Evolutionary conservation across 2,113 vertebrate genomes (phyloP).

Genomic region (Cyrtonyx montezumae): DNA sequence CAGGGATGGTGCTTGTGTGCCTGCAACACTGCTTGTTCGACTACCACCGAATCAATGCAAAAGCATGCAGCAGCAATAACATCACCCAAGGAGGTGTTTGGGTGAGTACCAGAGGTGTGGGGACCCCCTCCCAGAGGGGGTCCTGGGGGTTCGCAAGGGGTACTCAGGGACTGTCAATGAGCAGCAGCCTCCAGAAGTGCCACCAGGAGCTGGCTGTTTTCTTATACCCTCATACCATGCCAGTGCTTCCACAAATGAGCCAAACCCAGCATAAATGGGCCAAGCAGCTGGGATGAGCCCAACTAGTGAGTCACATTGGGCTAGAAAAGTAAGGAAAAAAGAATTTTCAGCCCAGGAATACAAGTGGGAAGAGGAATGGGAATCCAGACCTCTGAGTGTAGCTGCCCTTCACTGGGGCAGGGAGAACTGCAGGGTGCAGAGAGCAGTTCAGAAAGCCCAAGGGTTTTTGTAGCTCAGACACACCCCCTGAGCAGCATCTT

Average conservation of each 20-base stretch:
- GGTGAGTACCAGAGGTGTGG: background rate
- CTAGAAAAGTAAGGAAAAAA: background rate
- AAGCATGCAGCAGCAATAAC: background rate
- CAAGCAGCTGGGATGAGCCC: background rate
- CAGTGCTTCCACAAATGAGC: background rate
- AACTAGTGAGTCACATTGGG: background rate
- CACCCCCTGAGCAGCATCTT: background rate
- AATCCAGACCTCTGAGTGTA: background rate
- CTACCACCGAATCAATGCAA: background rate
- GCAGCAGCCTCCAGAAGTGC: background rate
- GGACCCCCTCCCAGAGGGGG: background rate
- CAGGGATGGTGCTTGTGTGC: background rate
- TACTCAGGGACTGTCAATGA: background rate
- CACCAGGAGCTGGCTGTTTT: background rate
- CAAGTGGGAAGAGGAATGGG: background rate
- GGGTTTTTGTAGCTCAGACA: background rate
- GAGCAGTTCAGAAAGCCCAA: background rate
- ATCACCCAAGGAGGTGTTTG: background rate
- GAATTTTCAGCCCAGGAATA: background rate
- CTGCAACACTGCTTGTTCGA: background rate
- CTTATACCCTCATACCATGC: background rate
- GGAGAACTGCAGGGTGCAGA: background rate
- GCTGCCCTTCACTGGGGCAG: background rate
- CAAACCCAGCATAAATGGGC: background rate
- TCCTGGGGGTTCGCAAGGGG: background rate